Percentiles rank a stretch among this genome's conserved stretches.
These are phyloP conservation scores for Drosophila kanekoi DNA, from an alignment of 2,888 invertebrate genomes.

Conservation along the genomic window DNA sequence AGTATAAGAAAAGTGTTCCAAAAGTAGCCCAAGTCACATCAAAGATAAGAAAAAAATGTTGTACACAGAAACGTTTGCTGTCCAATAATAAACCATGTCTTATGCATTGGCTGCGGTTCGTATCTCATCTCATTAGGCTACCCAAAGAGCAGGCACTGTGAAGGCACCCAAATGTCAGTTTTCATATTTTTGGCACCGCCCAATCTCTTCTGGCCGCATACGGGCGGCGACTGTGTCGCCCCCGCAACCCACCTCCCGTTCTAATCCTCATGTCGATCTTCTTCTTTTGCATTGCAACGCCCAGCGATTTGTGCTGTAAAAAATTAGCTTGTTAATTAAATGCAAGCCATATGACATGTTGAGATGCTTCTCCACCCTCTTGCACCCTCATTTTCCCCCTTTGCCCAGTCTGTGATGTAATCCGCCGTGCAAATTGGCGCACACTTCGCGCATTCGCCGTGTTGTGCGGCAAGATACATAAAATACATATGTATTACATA, in stretches of 20 bases:
- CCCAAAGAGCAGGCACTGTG: constrained; percentile 36
- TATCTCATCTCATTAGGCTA: constrained; percentile 59
- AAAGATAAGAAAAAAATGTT: constrained; percentile 15
- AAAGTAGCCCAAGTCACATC: constrained; percentile 5
- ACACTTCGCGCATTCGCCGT: constrained; percentile 72
- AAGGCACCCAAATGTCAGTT: constrained; percentile 47
- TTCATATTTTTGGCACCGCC: constrained; percentile 44
- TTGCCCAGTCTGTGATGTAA: constrained; percentile 60
- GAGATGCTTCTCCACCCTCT: constrained; percentile 13
- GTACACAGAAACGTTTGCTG: constrained; percentile 16
- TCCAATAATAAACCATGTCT: constrained; percentile 45
- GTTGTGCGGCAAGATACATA: constrained; percentile 40
- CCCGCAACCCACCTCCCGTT: not conserved
- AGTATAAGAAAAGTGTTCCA: not conserved
- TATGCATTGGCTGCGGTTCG: constrained; percentile 50
- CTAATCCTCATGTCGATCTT: constrained; percentile 8
- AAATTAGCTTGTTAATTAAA: constrained; percentile 81
- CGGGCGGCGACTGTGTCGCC: not conserved
- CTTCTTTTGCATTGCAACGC: constrained; percentile 38
- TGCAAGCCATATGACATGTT: constrained; percentile 77
- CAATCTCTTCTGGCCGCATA: constrained; percentile 20
- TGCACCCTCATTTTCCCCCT: not conserved
- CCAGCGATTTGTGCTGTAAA: constrained; percentile 75
- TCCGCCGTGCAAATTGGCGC: constrained; percentile 72
- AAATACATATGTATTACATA: constrained; percentile 44